Evolutionary conservation across 1,140 invertebrate genomes (phyloP).

Genomic region (Lineus longissimus): DNA sequence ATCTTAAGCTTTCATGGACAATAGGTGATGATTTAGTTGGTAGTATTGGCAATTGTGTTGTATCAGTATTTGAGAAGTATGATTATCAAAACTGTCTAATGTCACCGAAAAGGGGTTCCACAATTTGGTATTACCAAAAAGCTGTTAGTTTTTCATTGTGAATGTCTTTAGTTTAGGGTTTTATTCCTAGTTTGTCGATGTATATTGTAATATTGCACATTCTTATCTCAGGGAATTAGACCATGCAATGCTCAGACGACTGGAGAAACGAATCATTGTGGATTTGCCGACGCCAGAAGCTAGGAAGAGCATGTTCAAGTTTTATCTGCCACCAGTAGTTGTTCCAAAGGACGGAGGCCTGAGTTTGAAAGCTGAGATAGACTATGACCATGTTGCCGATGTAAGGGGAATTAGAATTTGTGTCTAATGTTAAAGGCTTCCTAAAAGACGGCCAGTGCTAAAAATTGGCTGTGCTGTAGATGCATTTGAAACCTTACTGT

Average conservation of each 20-base stretch:
- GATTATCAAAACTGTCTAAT: background rate
- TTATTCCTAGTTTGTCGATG: slow-evolving; percentile 13
- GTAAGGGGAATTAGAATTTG: too few species aligned
- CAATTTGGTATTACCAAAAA: too few species aligned
- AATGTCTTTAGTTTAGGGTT: too few species aligned
- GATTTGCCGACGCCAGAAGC: slow-evolving; percentile 67
- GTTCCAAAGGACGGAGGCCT: slow-evolving; percentile 44
- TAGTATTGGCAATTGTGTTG: background rate
- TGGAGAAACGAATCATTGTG: slow-evolving; percentile 84
- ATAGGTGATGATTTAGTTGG: background rate
- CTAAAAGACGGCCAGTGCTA: background rate
- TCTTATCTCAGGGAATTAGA: slow-evolving; percentile 89
- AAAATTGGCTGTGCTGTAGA: too few species aligned
- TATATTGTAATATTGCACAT: too few species aligned
- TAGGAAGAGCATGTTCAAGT: slow-evolving; percentile 65
- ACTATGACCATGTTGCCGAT: slow-evolving; percentile 60
- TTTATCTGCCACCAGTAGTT: slow-evolving; percentile 57
- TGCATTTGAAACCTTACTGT: too few species aligned
- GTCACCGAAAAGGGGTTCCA: too few species aligned
- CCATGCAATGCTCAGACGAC: slow-evolving; percentile 75
- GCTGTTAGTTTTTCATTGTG: slow-evolving; percentile 2
- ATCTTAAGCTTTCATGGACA: too few species aligned
- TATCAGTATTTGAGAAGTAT: background rate
- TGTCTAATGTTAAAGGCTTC: background rate
- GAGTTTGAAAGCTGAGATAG: slow-evolving; percentile 54